A percentile compares a stretch with the other conserved stretches of the same genome.
phyloP scores from a whole-genome alignment of 1,140 invertebrate genomes.

The Phenacoccus solenopsis region DNA sequence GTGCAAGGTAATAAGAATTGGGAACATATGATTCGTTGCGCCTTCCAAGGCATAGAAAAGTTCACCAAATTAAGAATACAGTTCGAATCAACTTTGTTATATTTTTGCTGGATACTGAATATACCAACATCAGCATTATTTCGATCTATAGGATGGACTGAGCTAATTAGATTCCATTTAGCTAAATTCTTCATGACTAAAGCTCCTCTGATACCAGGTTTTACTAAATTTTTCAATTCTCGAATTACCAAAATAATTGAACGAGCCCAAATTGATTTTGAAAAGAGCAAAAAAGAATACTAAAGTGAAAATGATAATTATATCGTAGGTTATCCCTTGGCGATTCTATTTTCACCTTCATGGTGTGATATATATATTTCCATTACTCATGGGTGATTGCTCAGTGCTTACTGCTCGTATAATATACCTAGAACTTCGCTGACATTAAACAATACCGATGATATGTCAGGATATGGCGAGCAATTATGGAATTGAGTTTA shows the following conservation, averaged over 20 bases:
- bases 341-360: no score
- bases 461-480: neutral
- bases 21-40: constrained; percentile 37
- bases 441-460: neutral
- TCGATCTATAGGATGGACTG: constrained; percentile 27
- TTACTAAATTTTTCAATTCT: constrained; percentile 23
- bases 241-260: constrained; percentile 20
- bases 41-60: constrained; percentile 31
- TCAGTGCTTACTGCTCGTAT: no score
- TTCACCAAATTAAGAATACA: constrained; percentile 29
- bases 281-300: no score
- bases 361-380: no score
- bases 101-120: constrained; percentile 30
- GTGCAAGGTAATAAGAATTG: constrained; percentile 33
- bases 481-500: neutral
- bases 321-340: no score
- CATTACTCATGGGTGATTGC: no score
- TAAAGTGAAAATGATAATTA: no score
- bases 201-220: constrained; percentile 21
- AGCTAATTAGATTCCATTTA: constrained; percentile 25
- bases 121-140: constrained; percentile 30
- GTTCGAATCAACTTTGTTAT: constrained; percentile 31
- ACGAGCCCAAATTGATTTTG: no score
- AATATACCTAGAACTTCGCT: no score
- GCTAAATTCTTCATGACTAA: constrained; percentile 25